These are phyloP conservation scores for Eonycteris spelaea DNA, from an alignment of 2,113 vertebrate species.

Conservation along the genomic window DNA sequence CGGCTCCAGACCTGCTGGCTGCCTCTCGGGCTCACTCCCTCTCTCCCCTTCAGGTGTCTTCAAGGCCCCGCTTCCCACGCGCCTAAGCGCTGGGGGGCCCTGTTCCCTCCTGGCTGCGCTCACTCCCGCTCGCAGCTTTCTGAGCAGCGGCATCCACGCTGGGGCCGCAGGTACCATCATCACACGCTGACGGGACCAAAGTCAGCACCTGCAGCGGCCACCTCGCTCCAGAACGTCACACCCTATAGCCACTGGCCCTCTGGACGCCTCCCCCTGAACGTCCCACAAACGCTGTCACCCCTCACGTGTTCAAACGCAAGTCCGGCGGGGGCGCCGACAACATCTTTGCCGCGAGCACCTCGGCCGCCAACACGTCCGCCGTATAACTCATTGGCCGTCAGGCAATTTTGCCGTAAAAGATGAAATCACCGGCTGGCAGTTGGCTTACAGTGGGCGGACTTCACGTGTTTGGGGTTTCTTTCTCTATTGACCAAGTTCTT, in stretches of 20 bases:
- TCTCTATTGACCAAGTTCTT: not conserved
- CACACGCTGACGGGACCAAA: too few relatives aligned
- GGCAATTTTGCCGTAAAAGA: not conserved
- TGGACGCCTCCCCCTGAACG: not conserved
- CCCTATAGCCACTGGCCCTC: not conserved
- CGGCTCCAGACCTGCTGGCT: not conserved
- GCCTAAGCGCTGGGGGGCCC: accelerated
- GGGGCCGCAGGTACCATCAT: not conserved
- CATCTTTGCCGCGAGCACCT: not conserved
- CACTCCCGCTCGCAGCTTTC: not conserved
- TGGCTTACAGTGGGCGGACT: not conserved
- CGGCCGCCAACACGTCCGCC: not conserved
- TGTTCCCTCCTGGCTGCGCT: too few relatives aligned
- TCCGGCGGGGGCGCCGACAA: not conserved
- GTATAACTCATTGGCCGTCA: too few relatives aligned
- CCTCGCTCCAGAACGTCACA: not conserved
- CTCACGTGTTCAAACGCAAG: not conserved
- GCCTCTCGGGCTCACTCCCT: too few relatives aligned
- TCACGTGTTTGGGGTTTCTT: not conserved
- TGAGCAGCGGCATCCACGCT: not conserved
- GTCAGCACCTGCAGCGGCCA: too few relatives aligned
- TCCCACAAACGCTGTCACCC: not conserved
- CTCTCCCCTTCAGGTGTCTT: not conserved
- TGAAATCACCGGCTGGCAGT: too few relatives aligned
- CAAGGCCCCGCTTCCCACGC: not conserved